A percentile compares a stretch with the other conserved stretches of the same genome.
These are phyloP conservation scores for Paramormyrops hopkinsi DNA, from an alignment of 2,797 vertebrate species.

Conservation along the genomic window DNA sequence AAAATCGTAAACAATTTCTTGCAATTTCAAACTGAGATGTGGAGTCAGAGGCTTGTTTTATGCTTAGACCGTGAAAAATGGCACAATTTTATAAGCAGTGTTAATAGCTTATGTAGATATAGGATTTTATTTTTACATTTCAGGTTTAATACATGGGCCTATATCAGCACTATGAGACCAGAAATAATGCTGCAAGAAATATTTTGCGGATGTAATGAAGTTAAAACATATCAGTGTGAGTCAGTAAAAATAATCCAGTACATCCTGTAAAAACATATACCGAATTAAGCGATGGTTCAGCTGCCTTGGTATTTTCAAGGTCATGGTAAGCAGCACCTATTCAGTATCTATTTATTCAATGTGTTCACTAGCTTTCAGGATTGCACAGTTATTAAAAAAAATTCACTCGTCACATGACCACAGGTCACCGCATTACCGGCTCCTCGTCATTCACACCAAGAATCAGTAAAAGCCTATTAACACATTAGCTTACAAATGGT, in stretches of 20 bases:
- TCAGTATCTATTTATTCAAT: background rate
- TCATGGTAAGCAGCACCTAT: background rate
- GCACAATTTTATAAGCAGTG: background rate
- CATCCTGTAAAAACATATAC: background rate
- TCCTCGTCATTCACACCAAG: background rate
- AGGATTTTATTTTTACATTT: background rate
- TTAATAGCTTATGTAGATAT: background rate
- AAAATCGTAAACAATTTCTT: background rate
- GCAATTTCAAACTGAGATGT: background rate
- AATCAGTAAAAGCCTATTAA: background rate
- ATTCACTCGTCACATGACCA: background rate
- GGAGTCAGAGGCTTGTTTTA: background rate
- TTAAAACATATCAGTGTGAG: background rate
- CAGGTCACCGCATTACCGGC: background rate
- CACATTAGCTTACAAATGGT: conserved; percentile 3
- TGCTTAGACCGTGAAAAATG: background rate
- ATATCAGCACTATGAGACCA: background rate
- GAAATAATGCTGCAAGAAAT: background rate
- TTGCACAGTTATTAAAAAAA: background rate
- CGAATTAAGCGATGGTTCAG: background rate
- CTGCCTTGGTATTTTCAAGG: background rate
- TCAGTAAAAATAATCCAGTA: background rate
- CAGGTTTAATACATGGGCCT: background rate
- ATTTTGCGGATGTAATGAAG: background rate
- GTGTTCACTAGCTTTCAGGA: background rate